A percentile compares a stretch with the other conserved stretches of the same genome.
Conservation (phyloP, 2,113 vertebrate species). For the Strigops habroptila region DNA sequence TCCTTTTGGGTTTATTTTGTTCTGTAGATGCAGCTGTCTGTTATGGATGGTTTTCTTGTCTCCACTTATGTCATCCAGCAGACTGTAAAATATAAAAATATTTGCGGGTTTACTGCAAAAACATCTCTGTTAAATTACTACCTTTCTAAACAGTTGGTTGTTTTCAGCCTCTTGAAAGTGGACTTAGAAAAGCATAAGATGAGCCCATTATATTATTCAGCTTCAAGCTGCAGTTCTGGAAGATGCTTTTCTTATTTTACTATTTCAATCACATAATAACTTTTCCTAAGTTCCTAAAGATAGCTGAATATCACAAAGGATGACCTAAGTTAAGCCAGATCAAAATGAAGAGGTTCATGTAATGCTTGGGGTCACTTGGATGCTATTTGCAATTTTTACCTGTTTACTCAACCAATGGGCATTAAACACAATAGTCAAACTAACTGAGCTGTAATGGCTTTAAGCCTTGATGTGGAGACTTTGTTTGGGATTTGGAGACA, state of each 20-base stretch:
- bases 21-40: background rate
- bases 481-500: background rate
- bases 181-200: background rate
- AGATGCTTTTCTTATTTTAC: background rate
- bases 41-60: background rate
- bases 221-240: background rate
- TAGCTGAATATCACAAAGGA: background rate
- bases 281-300: background rate
- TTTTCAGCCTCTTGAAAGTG: conserved; percentile 10
- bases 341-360: background rate
- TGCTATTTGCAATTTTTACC: background rate
- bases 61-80: conserved; percentile 39
- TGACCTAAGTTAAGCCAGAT: background rate
- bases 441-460: background rate
- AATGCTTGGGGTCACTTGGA: background rate
- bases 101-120: conserved; percentile 36
- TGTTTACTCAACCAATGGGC: background rate
- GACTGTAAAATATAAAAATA: conserved; percentile 51
- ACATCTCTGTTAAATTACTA: conserved; percentile 2
- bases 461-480: background rate
- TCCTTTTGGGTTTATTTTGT: background rate
- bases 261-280: background rate
- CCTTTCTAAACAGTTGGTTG: conserved; percentile 29
- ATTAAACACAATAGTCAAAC: background rate
- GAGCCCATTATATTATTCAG: background rate